Evolutionary conservation across 2,888 invertebrate genomes (phyloP).

Genomic region (Athalia circularis): DNA sequence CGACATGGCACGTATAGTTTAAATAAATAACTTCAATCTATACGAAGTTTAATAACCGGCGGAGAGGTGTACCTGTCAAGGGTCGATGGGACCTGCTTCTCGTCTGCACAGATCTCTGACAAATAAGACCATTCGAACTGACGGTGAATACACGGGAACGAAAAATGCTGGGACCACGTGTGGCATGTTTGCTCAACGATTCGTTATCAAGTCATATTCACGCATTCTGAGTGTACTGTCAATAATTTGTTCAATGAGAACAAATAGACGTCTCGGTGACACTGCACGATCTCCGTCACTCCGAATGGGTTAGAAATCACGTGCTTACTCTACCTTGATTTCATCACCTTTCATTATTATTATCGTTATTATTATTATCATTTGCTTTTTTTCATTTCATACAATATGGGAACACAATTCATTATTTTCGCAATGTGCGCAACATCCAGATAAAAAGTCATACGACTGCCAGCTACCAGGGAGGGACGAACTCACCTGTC

Average conservation of each 20-base stretch:
- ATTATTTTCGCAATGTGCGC: background rate
- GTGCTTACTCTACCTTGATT: constrained; percentile 8
- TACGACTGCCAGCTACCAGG: background rate
- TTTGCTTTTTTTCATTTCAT: background rate
- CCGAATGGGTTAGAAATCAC: constrained; percentile 21
- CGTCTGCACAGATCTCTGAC: constrained; percentile 44
- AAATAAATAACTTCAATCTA: constrained; percentile 45
- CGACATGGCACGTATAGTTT: constrained; percentile 19
- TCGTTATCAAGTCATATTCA: constrained; percentile 59
- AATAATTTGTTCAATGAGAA: constrained; percentile 59
- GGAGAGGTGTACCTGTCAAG: constrained; percentile 34
- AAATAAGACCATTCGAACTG: constrained; percentile 51
- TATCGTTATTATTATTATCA: background rate
- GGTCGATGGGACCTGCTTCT: constrained; percentile 42
- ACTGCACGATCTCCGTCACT: constrained; percentile 38
- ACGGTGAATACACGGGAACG: constrained; percentile 54
- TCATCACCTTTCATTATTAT: too few relatives aligned
- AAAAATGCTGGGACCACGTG: constrained; percentile 55
- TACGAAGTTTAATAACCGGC: constrained; percentile 37
- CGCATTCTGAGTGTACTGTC: constrained; percentile 57
- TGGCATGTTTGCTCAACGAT: constrained; percentile 62
- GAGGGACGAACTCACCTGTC: too few relatives aligned
- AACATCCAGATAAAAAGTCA: background rate
- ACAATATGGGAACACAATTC: background rate
- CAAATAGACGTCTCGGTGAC: constrained; percentile 51